These are phyloP conservation scores for Drosophila tristis DNA, from an alignment of 1,140 invertebrate genomes.

Conservation along the genomic window DNA sequence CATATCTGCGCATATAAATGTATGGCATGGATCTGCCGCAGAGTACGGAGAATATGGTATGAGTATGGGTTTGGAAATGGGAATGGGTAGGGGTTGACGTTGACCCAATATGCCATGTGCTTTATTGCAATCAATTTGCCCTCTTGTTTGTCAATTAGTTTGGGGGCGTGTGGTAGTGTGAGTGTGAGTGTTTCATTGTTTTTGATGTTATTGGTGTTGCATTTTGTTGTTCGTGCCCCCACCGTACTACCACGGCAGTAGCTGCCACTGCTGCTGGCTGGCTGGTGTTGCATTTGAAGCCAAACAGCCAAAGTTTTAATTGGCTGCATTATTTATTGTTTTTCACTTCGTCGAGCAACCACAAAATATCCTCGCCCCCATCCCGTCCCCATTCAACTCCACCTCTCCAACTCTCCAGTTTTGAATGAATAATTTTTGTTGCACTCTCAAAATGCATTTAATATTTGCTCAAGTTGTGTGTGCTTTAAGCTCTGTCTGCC, in stretches of 20 bases:
- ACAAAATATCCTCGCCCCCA: conserved; percentile 23
- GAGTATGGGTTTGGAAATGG: background rate
- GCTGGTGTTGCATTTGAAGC: conserved; percentile 49
- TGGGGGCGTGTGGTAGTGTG: background rate
- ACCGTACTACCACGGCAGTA: conserved; percentile 13
- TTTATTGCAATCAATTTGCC: conserved; percentile 80
- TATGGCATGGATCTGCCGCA: background rate
- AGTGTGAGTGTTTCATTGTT: conserved; percentile 11
- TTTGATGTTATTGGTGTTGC: conserved; percentile 33
- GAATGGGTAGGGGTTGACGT: conserved; percentile 11
- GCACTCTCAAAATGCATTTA: conserved; percentile 61
- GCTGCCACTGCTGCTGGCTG: conserved; percentile 38
- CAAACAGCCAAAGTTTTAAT: conserved; percentile 80
- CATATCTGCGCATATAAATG: conserved; percentile 32
- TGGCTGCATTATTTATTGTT: conserved; percentile 82
- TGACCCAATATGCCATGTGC: conserved; percentile 54
- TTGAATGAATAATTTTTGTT: conserved; percentile 22
- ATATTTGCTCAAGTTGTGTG: conserved; percentile 60
- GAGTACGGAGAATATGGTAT: conserved; percentile 4
- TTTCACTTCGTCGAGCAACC: conserved; percentile 72
- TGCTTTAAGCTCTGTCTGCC: background rate
- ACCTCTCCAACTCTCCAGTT: conserved; percentile 22
- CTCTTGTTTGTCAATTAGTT: conserved; percentile 79
- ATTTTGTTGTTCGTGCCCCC: background rate
- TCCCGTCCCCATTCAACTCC: conserved; percentile 4